Percentiles rank a stretch among this genome's conserved stretches.
Evolutionary conservation across 2,797 vertebrate genomes (phyloP).

Genomic region (Crocidura indochinensis): DNA sequence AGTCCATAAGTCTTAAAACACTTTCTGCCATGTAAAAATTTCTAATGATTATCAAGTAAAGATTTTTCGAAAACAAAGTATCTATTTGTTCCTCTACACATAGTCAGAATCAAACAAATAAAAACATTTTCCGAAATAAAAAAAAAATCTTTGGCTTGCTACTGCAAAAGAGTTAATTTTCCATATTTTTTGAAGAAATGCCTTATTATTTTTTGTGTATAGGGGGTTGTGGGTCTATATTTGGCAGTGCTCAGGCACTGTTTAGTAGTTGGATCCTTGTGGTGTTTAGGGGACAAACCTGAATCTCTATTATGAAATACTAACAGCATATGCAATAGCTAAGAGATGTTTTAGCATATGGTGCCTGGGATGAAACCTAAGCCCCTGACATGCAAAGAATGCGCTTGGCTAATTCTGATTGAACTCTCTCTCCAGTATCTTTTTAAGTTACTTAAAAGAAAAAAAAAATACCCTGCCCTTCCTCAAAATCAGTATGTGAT

Average conservation of each 20-base stretch:
- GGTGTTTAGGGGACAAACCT: conserved; percentile 28
- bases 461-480: neutral
- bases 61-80: conserved; percentile 36
- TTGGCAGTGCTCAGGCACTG: no score
- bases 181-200: no score
- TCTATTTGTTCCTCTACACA: no score
- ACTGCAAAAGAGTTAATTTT: neutral
- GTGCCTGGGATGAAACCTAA: no score
- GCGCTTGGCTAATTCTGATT: no score
- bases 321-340: conserved; percentile 53
- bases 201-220: no score
- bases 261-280: no score
- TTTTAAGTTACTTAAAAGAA: no score
- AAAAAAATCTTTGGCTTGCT: conserved; percentile 28
- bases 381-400: no score
- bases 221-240: no score
- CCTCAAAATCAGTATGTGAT: conserved; percentile 45
- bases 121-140: conserved; percentile 26
- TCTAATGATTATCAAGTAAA: conserved; percentile 47
- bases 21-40: neutral
- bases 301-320: conserved; percentile 63
- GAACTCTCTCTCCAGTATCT: no score
- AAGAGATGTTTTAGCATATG: neutral
- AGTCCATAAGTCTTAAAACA: neutral
- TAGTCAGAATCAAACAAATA: neutral